Base-by-base conservation (phyloP, 2,888 invertebrate species). In the Leistus spinibarbis region DNA sequence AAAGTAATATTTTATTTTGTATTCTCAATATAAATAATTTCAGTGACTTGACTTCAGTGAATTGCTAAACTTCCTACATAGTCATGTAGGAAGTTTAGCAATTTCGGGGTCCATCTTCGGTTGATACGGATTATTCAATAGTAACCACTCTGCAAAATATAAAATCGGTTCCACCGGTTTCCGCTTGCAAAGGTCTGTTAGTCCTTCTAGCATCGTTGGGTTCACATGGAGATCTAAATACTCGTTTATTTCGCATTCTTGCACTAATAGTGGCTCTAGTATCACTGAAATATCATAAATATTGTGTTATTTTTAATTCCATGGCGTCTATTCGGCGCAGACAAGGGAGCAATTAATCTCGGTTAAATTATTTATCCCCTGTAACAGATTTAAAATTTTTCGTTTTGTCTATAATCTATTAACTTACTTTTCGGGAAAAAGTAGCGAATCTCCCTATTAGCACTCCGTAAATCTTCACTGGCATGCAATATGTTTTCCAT, bases 391-490 rank as follows among this genome's bases (percentile, higher is more conserved):
- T n/a, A n/a, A n/a, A n/a, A n/a, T n/a, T n/a, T n/a, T n/a, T n/a
- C n/a, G n/a, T n/a, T n/a, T n/a, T n/a, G n/a, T n/a, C n/a, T n/a
- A n/a, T n/a, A n/a, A n/a, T n/a, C n/a, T n/a, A 1, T 27, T 54
- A 63, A 82, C 89, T 87, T 87, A 95, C 95, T 90, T 80, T 91
- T 89, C 0, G 96, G 95, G 85, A 95, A 97, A 85, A 97, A 96
- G 85, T 94, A 97, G 82, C 92, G 90, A 80, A 96, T 95, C 85
- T 97, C 97, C 77, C 91, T 88, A 68, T 91, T 88, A 0, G 95
- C 92, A 64, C 90, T 90, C 0, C 87, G 85, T 16, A 87, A 84
- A 80, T 88, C 89, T 77, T 89, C 90, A 78, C 96, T 96, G 7
- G 94, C 95, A 83, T 97, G 96, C 0, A 96, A 84, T 0, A 89